Evolutionary conservation across 2,113 vertebrate species (phyloP).

Genomic region (Paedocypris sp.): DNA sequence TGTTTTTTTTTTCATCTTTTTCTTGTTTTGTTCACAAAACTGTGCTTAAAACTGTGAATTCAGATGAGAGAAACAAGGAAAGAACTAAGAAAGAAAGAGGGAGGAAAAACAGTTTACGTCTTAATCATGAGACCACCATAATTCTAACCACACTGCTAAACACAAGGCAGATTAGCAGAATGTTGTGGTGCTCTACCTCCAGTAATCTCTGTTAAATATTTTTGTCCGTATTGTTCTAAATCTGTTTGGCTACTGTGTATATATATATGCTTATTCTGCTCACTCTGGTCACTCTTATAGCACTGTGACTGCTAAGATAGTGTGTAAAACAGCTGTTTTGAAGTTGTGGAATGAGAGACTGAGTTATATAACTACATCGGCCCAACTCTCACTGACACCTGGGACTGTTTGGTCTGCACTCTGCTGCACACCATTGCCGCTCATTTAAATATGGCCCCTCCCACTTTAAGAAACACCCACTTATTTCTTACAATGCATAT

Average conservation of each 20-base stretch:
- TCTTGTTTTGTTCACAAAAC: too few species aligned
- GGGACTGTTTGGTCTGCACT: constrained; percentile 30
- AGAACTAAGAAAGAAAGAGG: constrained; percentile 30
- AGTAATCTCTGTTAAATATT: constrained; percentile 4
- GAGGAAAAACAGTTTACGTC: constrained; percentile 48
- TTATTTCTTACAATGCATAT: background rate
- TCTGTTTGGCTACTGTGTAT: background rate
- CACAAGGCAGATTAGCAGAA: constrained; percentile 46
- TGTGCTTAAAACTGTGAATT: too few species aligned
- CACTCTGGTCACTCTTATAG: background rate
- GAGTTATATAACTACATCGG: constrained; percentile 33
- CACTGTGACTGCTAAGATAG: constrained; percentile 1
- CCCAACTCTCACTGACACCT: constrained; percentile 22
- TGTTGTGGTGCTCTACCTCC: background rate
- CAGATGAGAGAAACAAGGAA: constrained; percentile 45
- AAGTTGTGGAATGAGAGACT: constrained; percentile 12
- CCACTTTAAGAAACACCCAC: background rate
- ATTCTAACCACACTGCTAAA: constrained; percentile 43
- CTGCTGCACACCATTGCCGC: constrained; percentile 1
- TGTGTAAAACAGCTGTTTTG: constrained; percentile 27
- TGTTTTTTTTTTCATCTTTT: too few species aligned
- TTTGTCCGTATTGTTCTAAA: background rate
- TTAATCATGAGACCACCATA: constrained; percentile 60
- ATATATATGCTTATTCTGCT: background rate
- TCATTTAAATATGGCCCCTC: constrained; percentile 5